Evolutionary conservation across 2,888 invertebrate species (phyloP).

Genomic region (Saturnia japonica): DNA sequence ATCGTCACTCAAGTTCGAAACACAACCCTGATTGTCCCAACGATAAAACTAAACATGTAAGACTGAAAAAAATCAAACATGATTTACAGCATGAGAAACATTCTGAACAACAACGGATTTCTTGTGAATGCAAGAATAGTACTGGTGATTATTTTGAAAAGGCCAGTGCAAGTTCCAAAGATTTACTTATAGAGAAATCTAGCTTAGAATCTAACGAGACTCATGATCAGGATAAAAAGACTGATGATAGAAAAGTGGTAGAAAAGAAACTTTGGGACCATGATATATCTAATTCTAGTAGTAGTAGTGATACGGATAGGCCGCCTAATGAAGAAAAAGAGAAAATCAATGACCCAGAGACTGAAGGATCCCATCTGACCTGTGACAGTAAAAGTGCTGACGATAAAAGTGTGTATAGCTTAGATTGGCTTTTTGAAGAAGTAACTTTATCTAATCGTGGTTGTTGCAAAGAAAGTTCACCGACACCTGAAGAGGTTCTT

Average conservation of each 20-base stretch:
- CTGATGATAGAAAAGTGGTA: conserved; percentile 43
- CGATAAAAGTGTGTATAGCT: conserved; percentile 71
- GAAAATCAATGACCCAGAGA: conserved; percentile 51
- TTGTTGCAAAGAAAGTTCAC: conserved; percentile 50
- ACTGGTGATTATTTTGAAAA: conserved; percentile 81
- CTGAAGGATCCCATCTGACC: conserved; percentile 63
- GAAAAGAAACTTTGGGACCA: conserved; percentile 77
- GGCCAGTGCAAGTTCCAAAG: conserved; percentile 87
- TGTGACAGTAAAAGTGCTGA: conserved; percentile 70
- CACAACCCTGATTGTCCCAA: conserved; percentile 54
- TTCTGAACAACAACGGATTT: conserved; percentile 45
- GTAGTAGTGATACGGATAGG: conserved; percentile 78
- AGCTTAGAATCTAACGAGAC: conserved; percentile 78
- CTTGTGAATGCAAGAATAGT: conserved; percentile 66
- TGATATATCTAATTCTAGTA: conserved; percentile 82
- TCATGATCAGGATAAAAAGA: conserved; percentile 58
- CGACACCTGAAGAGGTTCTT: conserved; percentile 52
- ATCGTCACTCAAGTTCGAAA: conserved; percentile 54
- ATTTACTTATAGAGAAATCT: conserved; percentile 84
- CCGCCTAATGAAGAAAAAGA: conserved; percentile 47
- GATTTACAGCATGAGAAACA: conserved; percentile 59
- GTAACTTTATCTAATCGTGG: conserved; percentile 41
- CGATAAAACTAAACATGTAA: conserved; percentile 68
- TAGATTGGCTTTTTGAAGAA: conserved; percentile 78
- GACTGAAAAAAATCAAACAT: conserved; percentile 72